A percentile compares a stretch with the other conserved stretches of the same genome.
phyloP scores from a whole-genome alignment of 1,140 invertebrate species.

The Hormaphis cornu region DNA sequence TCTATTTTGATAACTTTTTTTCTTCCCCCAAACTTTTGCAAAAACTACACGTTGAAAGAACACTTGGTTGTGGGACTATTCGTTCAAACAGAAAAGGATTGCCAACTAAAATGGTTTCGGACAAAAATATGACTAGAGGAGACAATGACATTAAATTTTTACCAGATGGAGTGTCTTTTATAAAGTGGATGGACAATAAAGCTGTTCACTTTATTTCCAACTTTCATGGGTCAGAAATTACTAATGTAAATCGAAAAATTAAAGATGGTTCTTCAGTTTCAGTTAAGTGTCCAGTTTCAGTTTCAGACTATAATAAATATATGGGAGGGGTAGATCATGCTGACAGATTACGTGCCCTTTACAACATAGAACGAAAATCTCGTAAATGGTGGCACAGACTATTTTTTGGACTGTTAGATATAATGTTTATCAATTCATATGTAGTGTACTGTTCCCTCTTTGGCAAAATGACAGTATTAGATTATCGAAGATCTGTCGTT shows the following conservation, averaged over 20 bases:
- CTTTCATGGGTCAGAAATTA: not conserved
- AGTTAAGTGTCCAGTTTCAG: conserved; percentile 36
- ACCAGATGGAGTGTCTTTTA: not conserved
- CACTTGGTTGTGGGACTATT: not conserved
- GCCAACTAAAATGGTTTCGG: not conserved
- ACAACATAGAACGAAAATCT: not conserved
- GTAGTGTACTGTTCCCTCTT: not conserved
- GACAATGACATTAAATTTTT: not conserved
- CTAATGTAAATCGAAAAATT: conserved; percentile 34
- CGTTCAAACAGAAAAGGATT: not conserved
- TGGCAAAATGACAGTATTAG: not conserved
- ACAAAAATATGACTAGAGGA: not conserved
- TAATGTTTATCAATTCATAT: not conserved
- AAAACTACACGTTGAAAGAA: not conserved
- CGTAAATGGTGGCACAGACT: not conserved
- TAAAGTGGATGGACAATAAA: not conserved
- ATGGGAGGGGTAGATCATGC: conserved; percentile 39
- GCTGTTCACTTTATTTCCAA: not conserved
- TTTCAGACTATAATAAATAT: conserved; percentile 38
- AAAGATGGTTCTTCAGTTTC: conserved; percentile 37
- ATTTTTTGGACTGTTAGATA: not conserved
- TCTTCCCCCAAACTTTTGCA: not conserved
- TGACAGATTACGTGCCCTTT: conserved; percentile 9
- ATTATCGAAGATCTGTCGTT: not conserved
- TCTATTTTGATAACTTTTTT: not conserved